phyloP scores from a whole-genome alignment of 1,140 invertebrate species.

The Saccostrea echinata region DNA sequence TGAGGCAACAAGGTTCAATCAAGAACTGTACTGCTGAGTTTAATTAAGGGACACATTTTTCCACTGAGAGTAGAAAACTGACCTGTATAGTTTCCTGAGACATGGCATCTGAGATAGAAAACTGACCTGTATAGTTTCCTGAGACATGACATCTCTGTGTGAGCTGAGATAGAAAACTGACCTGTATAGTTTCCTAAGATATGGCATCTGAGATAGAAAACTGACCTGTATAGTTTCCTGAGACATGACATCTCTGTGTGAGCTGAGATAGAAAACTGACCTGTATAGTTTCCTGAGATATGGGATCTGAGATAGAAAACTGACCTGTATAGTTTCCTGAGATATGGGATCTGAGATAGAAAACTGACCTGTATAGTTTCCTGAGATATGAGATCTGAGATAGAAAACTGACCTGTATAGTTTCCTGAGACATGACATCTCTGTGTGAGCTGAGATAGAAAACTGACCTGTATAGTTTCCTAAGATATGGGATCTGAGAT shows the following conservation, averaged over 20 bases:
- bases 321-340: neutral
- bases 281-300: neutral
- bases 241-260: constrained; percentile 78
- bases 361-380: constrained; percentile 81
- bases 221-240: constrained; percentile 22
- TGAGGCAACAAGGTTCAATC: no score
- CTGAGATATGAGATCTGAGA: constrained; percentile 82
- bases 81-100: neutral
- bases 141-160: constrained; percentile 84
- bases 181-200: neutral
- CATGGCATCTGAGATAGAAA: neutral
- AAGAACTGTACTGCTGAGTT: no score
- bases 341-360: neutral
- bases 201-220: constrained; percentile 80
- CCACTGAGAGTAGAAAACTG: neutral
- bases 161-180: constrained; percentile 84
- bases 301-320: neutral
- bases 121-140: constrained; percentile 81
- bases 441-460: no score
- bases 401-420: neutral
- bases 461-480: neutral
- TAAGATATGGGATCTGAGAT: neutral
- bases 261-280: constrained; percentile 82
- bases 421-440: neutral
- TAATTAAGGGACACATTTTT: no score